Evolutionary conservation across 1,140 invertebrate species (phyloP).

Genomic region (Octopus sinensis): DNA sequence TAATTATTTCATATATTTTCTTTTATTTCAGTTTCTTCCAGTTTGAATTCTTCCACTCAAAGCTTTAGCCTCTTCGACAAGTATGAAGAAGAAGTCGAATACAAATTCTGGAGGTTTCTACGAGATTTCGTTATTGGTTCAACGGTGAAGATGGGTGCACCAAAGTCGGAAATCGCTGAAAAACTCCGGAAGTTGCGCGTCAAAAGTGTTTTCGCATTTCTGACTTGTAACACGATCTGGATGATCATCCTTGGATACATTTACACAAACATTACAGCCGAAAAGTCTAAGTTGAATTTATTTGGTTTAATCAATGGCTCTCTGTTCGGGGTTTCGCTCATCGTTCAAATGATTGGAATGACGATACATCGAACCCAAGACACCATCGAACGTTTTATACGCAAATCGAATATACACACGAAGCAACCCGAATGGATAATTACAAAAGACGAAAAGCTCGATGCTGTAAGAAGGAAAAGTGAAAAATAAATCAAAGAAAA

Average conservation of each 20-base stretch:
- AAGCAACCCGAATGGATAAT: neutral
- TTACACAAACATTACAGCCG: constrained; percentile 21
- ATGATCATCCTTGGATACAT: constrained; percentile 25
- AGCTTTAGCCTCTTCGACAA: too few relatives aligned
- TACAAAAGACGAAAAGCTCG: neutral
- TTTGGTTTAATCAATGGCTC: constrained; percentile 29
- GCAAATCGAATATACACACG: neutral
- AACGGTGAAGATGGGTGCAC: constrained; percentile 26
- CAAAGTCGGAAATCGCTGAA: constrained; percentile 19
- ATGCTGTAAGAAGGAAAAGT: neutral
- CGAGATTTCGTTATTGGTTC: constrained; percentile 23
- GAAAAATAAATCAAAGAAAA: too few relatives aligned
- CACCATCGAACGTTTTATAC: constrained; percentile 18
- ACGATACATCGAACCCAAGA: constrained; percentile 30
- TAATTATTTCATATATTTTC: too few relatives aligned
- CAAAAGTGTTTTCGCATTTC: constrained; percentile 18
- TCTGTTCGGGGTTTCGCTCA: constrained; percentile 30
- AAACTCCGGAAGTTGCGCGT: constrained; percentile 26
- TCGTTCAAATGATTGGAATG: constrained; percentile 38
- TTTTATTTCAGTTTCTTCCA: too few relatives aligned
- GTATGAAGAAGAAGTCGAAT: constrained; percentile 19
- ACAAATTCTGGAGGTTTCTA: constrained; percentile 29
- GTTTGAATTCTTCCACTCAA: too few relatives aligned
- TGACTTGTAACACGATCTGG: constrained; percentile 31
- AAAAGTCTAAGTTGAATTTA: constrained; percentile 21